Conservation (phyloP, 2,113 vertebrate genomes). For the Atractosteus spatula region DNA sequence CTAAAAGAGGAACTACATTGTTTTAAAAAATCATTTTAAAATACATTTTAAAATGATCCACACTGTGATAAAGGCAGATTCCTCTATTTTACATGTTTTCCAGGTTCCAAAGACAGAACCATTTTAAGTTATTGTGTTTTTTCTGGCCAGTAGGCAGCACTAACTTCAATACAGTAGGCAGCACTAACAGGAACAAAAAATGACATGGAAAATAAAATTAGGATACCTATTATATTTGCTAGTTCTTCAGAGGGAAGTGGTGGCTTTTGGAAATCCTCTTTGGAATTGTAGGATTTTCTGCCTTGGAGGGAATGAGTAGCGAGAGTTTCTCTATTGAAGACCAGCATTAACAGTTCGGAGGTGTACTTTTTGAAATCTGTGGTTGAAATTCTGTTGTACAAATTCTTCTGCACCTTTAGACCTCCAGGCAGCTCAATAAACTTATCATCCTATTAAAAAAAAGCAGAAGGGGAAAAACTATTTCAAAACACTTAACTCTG, state of each 20-base stretch:
- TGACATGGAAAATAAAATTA: background rate
- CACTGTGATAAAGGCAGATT: no score
- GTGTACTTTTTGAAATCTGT: conserved; percentile 64
- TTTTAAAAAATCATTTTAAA: no score
- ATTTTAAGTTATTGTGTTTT: no score
- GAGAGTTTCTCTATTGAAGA: conserved; percentile 63
- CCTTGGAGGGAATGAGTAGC: conserved; percentile 64
- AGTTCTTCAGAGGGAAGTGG: conserved; percentile 59
- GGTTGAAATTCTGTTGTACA: conserved; percentile 57
- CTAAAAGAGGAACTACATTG: no score
- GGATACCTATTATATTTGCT: conserved; percentile 42
- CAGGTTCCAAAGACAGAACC: no score
- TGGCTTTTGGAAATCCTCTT: conserved; percentile 58
- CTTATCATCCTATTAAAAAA: conserved; percentile 42
- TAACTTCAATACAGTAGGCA: no score
- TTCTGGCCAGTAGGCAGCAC: no score
- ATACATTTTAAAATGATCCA: no score
- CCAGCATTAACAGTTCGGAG: conserved; percentile 58
- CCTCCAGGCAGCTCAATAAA: conserved; percentile 51
- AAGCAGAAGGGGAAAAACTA: no score
- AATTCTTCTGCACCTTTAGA: conserved; percentile 53
- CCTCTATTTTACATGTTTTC: no score
- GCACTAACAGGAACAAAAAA: no score
- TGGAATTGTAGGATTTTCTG: conserved; percentile 47
- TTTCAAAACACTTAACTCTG: no score